A percentile compares a stretch with the other conserved stretches of the same genome.
phyloP scores from a whole-genome alignment of 1,140 invertebrate genomes.

The Meloidogyne hapla region DNA sequence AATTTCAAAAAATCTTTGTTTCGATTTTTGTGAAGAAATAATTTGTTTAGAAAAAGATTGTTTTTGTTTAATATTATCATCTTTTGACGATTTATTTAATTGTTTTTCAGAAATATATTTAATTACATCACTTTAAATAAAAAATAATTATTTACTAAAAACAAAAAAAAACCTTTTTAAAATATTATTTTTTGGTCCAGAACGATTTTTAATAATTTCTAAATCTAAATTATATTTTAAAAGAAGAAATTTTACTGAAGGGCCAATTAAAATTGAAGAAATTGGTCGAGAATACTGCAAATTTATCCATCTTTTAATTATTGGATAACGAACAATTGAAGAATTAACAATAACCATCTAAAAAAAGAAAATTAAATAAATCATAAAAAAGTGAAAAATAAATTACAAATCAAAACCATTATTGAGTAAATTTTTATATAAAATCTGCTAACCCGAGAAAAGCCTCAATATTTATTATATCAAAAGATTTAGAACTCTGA shows the following conservation, averaged over 20 bases:
- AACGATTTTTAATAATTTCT: background rate
- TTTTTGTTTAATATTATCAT: slow-evolving; percentile 6
- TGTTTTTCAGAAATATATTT: slow-evolving; percentile 29
- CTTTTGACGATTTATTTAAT: background rate
- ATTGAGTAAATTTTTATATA: too few species aligned
- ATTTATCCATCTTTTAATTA: background rate
- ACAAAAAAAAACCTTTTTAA: slow-evolving; percentile 41
- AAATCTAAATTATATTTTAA: background rate
- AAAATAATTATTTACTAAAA: slow-evolving; percentile 63
- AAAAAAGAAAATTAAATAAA: background rate
- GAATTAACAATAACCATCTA: background rate
- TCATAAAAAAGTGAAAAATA: too few species aligned
- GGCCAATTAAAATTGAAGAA: background rate
- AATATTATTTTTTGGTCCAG: slow-evolving; percentile 50
- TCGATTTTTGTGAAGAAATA: background rate
- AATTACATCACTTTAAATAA: slow-evolving; percentile 47
- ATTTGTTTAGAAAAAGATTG: slow-evolving; percentile 12
- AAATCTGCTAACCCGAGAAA: too few species aligned
- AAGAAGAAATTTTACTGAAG: background rate
- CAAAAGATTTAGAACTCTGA: too few species aligned
- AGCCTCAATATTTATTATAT: too few species aligned
- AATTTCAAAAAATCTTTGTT: slow-evolving; percentile 72
- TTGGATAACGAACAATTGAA: background rate
- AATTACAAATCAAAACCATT: too few species aligned
- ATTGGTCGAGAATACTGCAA: background rate